Evolutionary conservation across 1,140 invertebrate species (phyloP), one percentile per base, ranked within the genome.

Genomic region (Drosophila aff.): DNA sequence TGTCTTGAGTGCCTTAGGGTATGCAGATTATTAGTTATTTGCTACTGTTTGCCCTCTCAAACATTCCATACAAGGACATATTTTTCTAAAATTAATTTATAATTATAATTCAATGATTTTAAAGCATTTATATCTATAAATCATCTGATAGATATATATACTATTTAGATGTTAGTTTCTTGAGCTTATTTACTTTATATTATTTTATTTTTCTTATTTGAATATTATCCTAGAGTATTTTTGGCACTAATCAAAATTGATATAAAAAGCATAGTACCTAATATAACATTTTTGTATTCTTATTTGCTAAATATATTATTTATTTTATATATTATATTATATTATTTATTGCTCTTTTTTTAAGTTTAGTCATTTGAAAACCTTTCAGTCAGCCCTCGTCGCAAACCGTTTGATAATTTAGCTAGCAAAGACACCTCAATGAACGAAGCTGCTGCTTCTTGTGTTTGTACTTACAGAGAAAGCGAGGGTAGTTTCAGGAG

Each of bases 381-480:
- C 43, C 15, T 49, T 36, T 47, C 21, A n/a, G 26, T 15, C 50
- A 16, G 6, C 49, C 65, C 79, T 71, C 65, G 78, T 46, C 28
- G 28, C 31, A 68, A 62, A 52, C 50, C 65, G 78, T 79, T 79
- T 73, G 69, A 71, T 83, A 82, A 82, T 83, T 66, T 71, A 63
- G 47, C 78, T 57, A 66, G 61, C 60, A 71, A 76, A 82, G 69
- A 79, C 73, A 46, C 47, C 41, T 38, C 46, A 11, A 52, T 64
- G 52, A 31, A 26, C 26, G 10, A 9, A 41, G 40, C 21, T 77
- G n/a, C 11, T 31, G 43, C 61, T 60, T 44, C 49, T 58, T 38
- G 53, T 76, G 9, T 60, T 41, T 16, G 18, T 18, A 13, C 16
- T 26, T 11, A 2, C 23, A 46, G 28, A 28, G 31, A 36, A 21